Base-by-base conservation (phyloP, 2,113 vertebrate genomes). In the Pollimyrus isidori region DNA sequence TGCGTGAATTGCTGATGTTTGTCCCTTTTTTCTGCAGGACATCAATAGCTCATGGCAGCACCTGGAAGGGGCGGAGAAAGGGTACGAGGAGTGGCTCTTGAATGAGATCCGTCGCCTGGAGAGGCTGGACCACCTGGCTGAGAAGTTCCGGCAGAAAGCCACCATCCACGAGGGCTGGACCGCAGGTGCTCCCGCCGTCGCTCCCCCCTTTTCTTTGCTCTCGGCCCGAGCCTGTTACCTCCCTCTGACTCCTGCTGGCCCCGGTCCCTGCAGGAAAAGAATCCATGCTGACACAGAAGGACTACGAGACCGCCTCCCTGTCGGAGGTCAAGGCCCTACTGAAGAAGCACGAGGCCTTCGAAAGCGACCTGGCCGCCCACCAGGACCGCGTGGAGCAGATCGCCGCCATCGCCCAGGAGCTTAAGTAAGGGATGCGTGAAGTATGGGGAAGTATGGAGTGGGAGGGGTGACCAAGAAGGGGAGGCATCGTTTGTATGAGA, bases 341-440 rank as follows among this genome's bases (percentile, higher is more conserved):
- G 90, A 93, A 97, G 90, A 99, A 99, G 89, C 98, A 99, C 0
- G 97, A 99, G 92, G 98, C 98, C 86, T 99, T 99, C 0, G 98
- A 99, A 95, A 98, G 98, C 0, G 98, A 99, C 94, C 94, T 99
- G 94, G 97, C 98, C 0, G 98, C 98, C 0, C 98, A 99, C 92
- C 98, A 99, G 95, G 98, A 99, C 95, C 89, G 98, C 0, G 98
- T 99, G 94, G 98, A 99, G 93, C 98, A 99, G 95, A 99, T 99
- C 0, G 98, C 97, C 0, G 98, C 98, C 76, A 99, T 99, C 0
- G 98, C 98, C 0, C 97, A 99, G 94, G 98, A 99, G 88, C 97
- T 99, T 92, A 99, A 99, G 98, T 98, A 94, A 2, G 91, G 17
- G 90, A 26, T 89, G 15, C 82, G 11, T 49, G 23, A 6, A 58